Conservation (phyloP, 2,113 vertebrate genomes). For the Rattus norvegicus region DNA sequence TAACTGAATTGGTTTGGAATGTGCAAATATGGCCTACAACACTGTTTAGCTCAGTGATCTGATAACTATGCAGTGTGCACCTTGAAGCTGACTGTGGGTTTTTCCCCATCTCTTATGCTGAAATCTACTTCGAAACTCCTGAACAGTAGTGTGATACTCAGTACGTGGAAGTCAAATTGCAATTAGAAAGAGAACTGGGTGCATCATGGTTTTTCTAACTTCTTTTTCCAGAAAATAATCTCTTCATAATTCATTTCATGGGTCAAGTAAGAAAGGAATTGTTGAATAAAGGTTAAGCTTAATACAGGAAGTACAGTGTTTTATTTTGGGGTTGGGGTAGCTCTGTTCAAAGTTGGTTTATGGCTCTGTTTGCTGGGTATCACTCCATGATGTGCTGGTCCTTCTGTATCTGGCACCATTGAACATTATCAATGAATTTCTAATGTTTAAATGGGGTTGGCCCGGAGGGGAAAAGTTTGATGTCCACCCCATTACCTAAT, state of each 20-base stretch:
- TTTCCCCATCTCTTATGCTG: conserved; percentile 32
- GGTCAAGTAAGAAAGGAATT: conserved; percentile 78
- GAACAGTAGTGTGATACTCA: conserved; percentile 85
- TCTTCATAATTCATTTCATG: conserved; percentile 82
- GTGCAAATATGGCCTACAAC: conserved; percentile 83
- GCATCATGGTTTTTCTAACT: conserved; percentile 82
- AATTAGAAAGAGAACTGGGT: conserved; percentile 81
- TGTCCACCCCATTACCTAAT: background rate
- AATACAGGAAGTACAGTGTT: background rate
- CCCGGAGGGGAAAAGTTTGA: background rate
- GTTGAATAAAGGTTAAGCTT: conserved; percentile 76
- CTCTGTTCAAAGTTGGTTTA: background rate
- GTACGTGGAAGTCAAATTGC: conserved; percentile 81
- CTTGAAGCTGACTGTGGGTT: conserved; percentile 76
- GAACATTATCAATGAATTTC: background rate
- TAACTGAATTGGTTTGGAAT: conserved; percentile 84
- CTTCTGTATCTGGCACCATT: background rate
- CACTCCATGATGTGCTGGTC: background rate
- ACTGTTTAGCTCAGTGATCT: conserved; percentile 87
- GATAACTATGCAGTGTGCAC: conserved; percentile 82
- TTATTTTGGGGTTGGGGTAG: background rate
- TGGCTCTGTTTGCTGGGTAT: background rate
- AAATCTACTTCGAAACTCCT: conserved; percentile 82
- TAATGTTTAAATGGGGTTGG: background rate
- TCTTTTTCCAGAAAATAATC: conserved; percentile 85